phyloP scores from a whole-genome alignment of 2,888 invertebrate species.

The Petrolisthes manimaculis region DNA sequence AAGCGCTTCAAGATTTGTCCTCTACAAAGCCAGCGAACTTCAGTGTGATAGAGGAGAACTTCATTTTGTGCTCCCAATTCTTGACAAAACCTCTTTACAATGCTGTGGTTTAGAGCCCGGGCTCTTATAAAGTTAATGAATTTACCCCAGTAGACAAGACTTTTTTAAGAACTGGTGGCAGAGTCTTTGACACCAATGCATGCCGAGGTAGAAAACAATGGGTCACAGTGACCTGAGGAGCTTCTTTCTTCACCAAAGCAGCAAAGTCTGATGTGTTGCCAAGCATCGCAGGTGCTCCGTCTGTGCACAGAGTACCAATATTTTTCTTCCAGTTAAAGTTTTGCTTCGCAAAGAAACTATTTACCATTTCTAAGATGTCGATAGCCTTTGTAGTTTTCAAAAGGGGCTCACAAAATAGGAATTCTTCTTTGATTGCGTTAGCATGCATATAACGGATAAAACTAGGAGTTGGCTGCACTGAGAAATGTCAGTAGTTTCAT shows the following conservation, averaged over 20 bases:
- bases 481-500: not conserved
- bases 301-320: conserved; percentile 20
- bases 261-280: conserved; percentile 42
- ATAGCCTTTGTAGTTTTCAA: conserved; percentile 30
- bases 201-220: conserved; percentile 32
- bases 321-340: conserved; percentile 27
- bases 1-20: conserved; percentile 36
- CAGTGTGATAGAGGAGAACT: conserved; percentile 65
- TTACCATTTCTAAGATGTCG: conserved; percentile 30
- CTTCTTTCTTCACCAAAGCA: conserved; percentile 35
- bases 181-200: conserved; percentile 44
- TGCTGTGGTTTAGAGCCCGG: conserved; percentile 63
- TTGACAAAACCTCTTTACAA: conserved; percentile 63
- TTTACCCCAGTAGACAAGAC: conserved; percentile 22
- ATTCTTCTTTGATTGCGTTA: conserved; percentile 30
- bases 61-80: conserved; percentile 58
- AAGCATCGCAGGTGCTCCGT: conserved; percentile 23
- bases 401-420: conserved; percentile 23
- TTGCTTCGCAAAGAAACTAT: conserved; percentile 22
- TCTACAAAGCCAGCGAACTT: conserved; percentile 61
- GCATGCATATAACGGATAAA: conserved; percentile 26
- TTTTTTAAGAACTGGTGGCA: conserved; percentile 23
- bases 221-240: conserved; percentile 5
- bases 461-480: conserved; percentile 19
- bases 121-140: conserved; percentile 61